These are phyloP conservation scores for Crax fasciolata DNA, from an alignment of 2,797 vertebrate genomes.

Conservation along the genomic window DNA sequence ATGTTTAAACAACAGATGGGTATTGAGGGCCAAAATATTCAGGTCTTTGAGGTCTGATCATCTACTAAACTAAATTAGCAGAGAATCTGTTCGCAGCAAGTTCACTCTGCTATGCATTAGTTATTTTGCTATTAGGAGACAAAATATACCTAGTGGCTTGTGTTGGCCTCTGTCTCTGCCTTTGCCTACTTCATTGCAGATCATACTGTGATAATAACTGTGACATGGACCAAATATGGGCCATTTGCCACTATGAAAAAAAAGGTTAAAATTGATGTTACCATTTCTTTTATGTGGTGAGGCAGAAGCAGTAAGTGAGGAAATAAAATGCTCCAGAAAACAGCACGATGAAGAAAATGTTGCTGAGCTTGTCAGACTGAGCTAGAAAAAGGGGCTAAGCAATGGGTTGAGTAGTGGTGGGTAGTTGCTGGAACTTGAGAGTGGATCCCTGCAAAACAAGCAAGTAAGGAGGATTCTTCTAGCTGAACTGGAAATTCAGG, in stretches of 20 bases:
- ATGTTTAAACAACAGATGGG: neutral
- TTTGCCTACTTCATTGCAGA: neutral
- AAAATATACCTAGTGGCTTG: neutral
- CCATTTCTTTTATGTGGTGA: neutral
- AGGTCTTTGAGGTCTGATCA: neutral
- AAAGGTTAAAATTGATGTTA: neutral
- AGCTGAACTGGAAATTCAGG: neutral
- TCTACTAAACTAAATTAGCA: neutral
- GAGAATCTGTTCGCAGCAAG: neutral
- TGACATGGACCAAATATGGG: neutral
- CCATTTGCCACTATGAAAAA: neutral
- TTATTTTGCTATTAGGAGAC: neutral
- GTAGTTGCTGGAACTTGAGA: neutral
- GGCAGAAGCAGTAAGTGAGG: neutral
- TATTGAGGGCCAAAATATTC: neutral
- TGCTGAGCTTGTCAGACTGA: neutral
- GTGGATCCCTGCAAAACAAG: neutral
- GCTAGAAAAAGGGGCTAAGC: neutral
- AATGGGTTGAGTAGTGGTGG: neutral
- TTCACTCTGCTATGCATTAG: neutral
- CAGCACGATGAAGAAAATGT: neutral
- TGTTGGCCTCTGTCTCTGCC: neutral
- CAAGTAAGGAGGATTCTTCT: neutral
- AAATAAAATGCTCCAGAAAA: neutral
- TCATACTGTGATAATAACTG: neutral